Evolutionary conservation across 1,140 invertebrate species (phyloP), one percentile per base, ranked within the genome.

Genomic region (Lepidurus couesii): DNA sequence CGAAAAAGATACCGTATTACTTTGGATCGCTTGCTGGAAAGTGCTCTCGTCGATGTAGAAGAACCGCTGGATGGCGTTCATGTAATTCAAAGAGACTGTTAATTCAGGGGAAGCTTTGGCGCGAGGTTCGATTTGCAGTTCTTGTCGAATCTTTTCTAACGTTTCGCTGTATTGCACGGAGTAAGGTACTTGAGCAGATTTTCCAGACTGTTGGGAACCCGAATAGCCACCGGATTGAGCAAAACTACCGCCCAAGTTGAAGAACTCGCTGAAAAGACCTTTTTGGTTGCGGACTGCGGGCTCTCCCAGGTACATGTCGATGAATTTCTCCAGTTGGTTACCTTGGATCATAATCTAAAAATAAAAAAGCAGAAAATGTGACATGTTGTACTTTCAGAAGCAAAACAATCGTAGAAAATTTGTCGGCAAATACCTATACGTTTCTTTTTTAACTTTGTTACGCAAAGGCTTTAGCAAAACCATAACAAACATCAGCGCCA

Each of bases 91-190:
- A 75, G 10, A 75, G 74, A 79, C 34, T 21, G 45, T 75, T 11
- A 79, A 13, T 26, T 79, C 78, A 7, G 78, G 78, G 11, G 44
- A 45, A 21, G 73, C 78, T 26, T 73, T 74, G n/a, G 78, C 78
- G 74, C 78, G 78, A 44, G 78, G 43, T 74, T 79, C 78, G 47
- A 79, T 79, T n/a, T 79, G 74, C 78, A 79, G 74, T 34, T 79
- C 74, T n/a, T 79, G n/a, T 42, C 75, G 78, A 75, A 79, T 79
- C 9, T 74, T 75, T 42, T 74, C 73, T 42, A 79, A 44, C 44
- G 75, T 44, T 10, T 74, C 73, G 74, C 74, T 74, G 74, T 47
- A 65, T 21, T 65, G 16, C 21, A 4, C 16, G 3, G 53, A 65
- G 53, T 13, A 65, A 16, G 53, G 53, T 16, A 65, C 53, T 65